Percentiles rank a stretch among this genome's conserved stretches.
These are phyloP conservation scores for Tetheella fluctuosa DNA, from an alignment of 2,888 invertebrate genomes.

Conservation along the genomic window DNA sequence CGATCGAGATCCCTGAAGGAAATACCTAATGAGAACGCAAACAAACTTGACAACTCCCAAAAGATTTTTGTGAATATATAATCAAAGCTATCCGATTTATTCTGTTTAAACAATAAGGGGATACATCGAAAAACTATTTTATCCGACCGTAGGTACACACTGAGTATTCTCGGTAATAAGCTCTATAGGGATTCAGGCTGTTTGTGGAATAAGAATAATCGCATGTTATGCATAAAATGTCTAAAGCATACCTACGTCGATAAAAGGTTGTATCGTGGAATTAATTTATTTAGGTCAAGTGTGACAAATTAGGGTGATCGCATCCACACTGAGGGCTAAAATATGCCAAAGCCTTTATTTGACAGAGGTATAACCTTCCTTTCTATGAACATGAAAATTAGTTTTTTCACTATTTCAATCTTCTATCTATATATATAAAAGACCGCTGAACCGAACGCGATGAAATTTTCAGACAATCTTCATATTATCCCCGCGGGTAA, in stretches of 20 bases:
- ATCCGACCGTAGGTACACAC: neutral
- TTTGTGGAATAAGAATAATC: neutral
- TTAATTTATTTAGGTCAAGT: constrained; percentile 30
- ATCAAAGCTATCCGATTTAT: constrained; percentile 6
- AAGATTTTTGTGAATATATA: constrained; percentile 1
- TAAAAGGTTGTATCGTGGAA: neutral
- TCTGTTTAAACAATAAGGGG: neutral
- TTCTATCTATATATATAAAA: too few species aligned
- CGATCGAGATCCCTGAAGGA: neutral
- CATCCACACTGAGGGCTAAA: neutral
- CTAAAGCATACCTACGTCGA: neutral
- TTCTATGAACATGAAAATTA: neutral
- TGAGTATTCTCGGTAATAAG: neutral
- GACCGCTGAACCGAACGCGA: too few species aligned
- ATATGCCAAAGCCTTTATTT: neutral
- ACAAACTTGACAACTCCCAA: neutral
- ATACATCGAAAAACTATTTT: neutral
- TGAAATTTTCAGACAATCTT: too few species aligned
- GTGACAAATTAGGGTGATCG: constrained; percentile 25
- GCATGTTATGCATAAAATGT: neutral
- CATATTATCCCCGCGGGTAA: too few species aligned
- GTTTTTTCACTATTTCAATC: too few species aligned
- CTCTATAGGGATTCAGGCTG: constrained; percentile 1
- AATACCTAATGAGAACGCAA: neutral
- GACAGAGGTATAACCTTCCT: neutral